Evolutionary conservation across 1,140 invertebrate species (phyloP), one percentile per base, ranked within the genome.

Genomic region (Oscheius sp.): DNA sequence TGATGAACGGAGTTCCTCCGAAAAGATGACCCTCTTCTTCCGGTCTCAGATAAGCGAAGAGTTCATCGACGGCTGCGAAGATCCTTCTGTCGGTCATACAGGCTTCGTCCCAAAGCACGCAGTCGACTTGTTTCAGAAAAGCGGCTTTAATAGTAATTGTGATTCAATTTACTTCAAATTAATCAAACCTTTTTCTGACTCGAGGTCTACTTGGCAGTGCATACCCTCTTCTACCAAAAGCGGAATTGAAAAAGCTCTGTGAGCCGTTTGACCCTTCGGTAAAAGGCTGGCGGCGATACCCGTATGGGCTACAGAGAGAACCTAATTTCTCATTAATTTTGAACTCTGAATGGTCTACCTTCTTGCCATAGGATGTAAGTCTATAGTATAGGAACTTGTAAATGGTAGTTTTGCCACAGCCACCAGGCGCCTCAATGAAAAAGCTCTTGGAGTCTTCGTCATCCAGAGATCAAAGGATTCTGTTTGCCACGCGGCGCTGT

Each of bases 231-330:
- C 26, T 7, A 76, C 45, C 13, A 69, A 45, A 15, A 66, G 26
- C 15, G 73, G 72, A 29, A 76, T 36, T 26, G 31, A 35, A 38
- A 77, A 77, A 13, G 15, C 26, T 4, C 75, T 49, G 64, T 81
- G 76, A 29, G 32, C 58, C n/a, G 75, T 82, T 58, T 69, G 10
- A 0, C 79, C 84, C 42, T 73, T 76, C 20, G 35, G 7, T 7
- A 80, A 58, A 34, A 84, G 61, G 45, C 59, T 73, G 36, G 84
- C 80, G 20, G 84, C 80, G 59, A 84, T 79, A 35, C 82, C 82
- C 55, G 79, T 80, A 10, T 68, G 74, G 10, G 73, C 46, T 32
- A 73, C 55, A 29, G 38, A 68, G n/a, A 80, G 15, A 2, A 79
- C 75, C 68, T 70, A 20, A n/a, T n/a, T n/a, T n/a, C n/a, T n/a